A percentile compares a stretch with the other conserved stretches of the same genome.
phyloP scores from a whole-genome alignment of 2,797 vertebrate species.

The Sebastes cheni region DNA sequence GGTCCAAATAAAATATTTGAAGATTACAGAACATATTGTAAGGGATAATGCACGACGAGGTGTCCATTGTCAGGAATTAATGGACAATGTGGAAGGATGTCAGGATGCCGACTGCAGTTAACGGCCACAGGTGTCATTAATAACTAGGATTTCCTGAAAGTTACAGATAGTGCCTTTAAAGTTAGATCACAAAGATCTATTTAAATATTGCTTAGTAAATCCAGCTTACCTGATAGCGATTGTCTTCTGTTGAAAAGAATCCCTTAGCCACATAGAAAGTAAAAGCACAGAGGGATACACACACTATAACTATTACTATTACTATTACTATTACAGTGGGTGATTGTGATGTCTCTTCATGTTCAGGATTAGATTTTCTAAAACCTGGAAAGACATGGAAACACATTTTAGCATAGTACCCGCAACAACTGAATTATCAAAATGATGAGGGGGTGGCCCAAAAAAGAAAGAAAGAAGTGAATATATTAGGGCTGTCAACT shows the following conservation, averaged over 20 bases:
- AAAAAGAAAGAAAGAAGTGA: not conserved
- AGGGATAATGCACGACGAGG: too few relatives aligned
- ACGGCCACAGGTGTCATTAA: too few relatives aligned
- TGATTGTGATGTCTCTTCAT: fast-evolving
- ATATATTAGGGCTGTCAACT: too few relatives aligned
- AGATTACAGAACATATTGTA: too few relatives aligned
- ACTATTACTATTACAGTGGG: fast-evolving
- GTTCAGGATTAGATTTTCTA: fast-evolving
- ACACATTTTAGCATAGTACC: not conserved
- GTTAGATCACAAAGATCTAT: not conserved
- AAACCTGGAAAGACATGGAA: slow-evolving; percentile 32
- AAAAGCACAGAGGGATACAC: fast-evolving
- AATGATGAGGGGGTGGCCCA: fast-evolving
- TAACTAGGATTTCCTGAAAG: too few relatives aligned
- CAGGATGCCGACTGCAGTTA: too few relatives aligned
- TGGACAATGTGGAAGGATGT: too few relatives aligned
- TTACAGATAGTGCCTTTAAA: too few relatives aligned
- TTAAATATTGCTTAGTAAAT: not conserved
- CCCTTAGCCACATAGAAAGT: fast-evolving
- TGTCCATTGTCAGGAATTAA: too few relatives aligned
- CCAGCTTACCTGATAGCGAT: slow-evolving; percentile 20
- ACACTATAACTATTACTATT: fast-evolving
- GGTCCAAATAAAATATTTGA: too few relatives aligned
- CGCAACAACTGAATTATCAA: not conserved
- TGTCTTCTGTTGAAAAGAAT: fast-evolving